Percentiles rank a stretch among this genome's conserved stretches.
phyloP scores from a whole-genome alignment of 2,797 vertebrate genomes.

The Pteropus rufus region DNA sequence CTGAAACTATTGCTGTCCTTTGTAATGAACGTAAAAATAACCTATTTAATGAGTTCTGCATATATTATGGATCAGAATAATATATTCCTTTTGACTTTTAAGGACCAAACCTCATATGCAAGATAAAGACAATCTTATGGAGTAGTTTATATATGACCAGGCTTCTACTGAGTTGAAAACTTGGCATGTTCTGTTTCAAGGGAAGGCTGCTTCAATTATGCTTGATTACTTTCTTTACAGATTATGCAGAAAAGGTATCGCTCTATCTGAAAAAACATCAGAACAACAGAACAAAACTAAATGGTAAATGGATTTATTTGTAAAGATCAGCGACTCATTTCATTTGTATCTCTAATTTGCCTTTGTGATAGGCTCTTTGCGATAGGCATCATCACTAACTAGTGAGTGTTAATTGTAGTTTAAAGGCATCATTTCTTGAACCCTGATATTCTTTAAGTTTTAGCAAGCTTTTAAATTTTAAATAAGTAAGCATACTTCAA shows the following conservation, averaged over 20 bases:
- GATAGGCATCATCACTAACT: neutral
- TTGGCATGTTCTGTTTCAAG: neutral
- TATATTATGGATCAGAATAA: neutral
- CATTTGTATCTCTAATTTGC: neutral
- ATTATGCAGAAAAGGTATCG: neutral
- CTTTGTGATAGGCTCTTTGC: neutral
- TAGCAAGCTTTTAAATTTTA: conserved; percentile 43
- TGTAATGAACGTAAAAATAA: neutral
- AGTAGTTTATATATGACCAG: neutral
- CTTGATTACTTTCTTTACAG: neutral
- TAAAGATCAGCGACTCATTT: neutral
- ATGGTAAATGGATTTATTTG: neutral
- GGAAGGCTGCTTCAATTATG: neutral
- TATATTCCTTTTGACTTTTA: conserved; percentile 12
- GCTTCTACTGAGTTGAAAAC: neutral
- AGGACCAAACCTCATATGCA: neutral
- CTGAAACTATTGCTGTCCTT: neutral
- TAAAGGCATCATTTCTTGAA: conserved; percentile 47
- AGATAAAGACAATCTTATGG: neutral
- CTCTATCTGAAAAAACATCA: neutral
- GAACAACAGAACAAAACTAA: conserved; percentile 19
- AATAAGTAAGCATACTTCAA: conserved; percentile 18
- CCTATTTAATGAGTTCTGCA: neutral
- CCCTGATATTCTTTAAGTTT: conserved; percentile 17
- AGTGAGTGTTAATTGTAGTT: neutral